These are phyloP conservation scores for Rhagonycha lutea DNA, from an alignment of 2,888 invertebrate species.

Conservation along the genomic window DNA sequence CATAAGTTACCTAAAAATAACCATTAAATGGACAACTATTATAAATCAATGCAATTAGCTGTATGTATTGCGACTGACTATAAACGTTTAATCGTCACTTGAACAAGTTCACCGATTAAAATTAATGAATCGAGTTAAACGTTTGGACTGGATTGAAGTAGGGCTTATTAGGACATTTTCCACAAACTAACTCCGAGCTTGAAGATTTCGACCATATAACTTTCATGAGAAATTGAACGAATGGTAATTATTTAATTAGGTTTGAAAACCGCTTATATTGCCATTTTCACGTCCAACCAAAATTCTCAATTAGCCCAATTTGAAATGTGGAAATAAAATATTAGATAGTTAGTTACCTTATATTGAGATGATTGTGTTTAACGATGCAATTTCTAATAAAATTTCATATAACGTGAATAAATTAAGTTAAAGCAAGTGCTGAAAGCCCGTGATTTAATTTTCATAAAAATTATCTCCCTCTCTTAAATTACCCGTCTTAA, in stretches of 20 bases:
- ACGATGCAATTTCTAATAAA: constrained; percentile 35
- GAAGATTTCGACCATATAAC: background rate
- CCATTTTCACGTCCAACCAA: background rate
- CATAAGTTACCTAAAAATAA: no score
- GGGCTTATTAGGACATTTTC: background rate
- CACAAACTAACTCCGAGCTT: background rate
- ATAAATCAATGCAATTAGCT: background rate
- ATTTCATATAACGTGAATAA: constrained; percentile 33
- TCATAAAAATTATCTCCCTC: constrained; percentile 44
- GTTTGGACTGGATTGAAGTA: background rate
- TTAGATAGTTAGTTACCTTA: constrained; percentile 4
- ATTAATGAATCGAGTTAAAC: background rate
- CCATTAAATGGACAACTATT: background rate
- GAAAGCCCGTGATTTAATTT: constrained; percentile 44
- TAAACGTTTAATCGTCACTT: background rate
- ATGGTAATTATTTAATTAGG: background rate
- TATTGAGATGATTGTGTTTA: constrained; percentile 29
- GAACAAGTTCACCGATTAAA: background rate
- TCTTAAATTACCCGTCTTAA: constrained; percentile 45
- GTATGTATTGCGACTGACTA: background rate
- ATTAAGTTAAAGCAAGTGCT: constrained; percentile 37
- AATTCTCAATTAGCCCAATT: background rate
- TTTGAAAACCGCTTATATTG: constrained; percentile 4
- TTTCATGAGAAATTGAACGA: background rate
- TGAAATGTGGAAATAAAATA: background rate